Percentiles rank a stretch among this genome's conserved stretches.
These are phyloP conservation scores for Neodiprion virginianus DNA, from an alignment of 1,140 invertebrate species.

Conservation along the genomic window DNA sequence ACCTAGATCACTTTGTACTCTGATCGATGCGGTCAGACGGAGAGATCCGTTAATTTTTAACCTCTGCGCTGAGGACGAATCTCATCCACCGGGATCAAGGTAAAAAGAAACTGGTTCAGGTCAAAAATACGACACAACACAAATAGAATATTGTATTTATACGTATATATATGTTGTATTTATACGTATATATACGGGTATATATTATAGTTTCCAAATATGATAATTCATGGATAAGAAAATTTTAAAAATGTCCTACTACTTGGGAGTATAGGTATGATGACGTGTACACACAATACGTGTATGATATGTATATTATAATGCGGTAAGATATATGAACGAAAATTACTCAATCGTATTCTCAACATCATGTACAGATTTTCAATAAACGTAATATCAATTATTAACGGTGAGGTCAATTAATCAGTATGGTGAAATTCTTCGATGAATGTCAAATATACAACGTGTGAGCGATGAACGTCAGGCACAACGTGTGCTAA, in stretches of 20 bases:
- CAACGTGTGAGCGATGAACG: too few species aligned
- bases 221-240: background rate
- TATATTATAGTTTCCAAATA: background rate
- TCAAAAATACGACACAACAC: background rate
- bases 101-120: background rate
- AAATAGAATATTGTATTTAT: background rate
- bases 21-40: background rate
- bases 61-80: too few species aligned
- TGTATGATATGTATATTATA: too few species aligned
- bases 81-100: background rate
- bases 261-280: background rate
- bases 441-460: too few species aligned
- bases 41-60: too few species aligned
- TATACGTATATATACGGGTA: background rate
- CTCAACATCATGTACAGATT: too few species aligned
- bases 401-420: too few species aligned
- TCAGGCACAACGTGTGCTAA: too few species aligned
- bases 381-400: too few species aligned
- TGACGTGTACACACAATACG: background rate
- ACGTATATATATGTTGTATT: background rate
- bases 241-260: constrained; percentile 9
- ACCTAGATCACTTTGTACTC: background rate
- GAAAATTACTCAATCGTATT: too few species aligned
- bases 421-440: too few species aligned
- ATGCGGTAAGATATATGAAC: too few species aligned